Conservation (phyloP, 2,888 invertebrate species). For the Xiphydria camelus region DNA sequence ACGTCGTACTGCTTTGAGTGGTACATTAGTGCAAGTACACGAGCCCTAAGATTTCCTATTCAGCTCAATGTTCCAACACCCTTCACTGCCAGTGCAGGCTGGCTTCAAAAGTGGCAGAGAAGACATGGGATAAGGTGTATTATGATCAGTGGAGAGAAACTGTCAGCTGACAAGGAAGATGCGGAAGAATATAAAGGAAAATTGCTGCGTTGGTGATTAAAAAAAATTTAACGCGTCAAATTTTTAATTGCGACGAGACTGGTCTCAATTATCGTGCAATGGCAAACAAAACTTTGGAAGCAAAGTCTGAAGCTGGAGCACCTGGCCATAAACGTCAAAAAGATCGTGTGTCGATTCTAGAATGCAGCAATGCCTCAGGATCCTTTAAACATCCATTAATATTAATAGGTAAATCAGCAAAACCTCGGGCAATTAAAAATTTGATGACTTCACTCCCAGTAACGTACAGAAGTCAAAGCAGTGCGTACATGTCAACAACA, state of each 20-base stretch:
- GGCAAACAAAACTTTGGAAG: constrained; percentile 17
- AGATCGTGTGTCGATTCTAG: constrained; percentile 16
- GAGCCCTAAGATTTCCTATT: too few relatives aligned
- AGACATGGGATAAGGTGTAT: constrained; percentile 27
- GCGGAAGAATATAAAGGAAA: constrained; percentile 15
- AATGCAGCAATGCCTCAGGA: constrained; percentile 19
- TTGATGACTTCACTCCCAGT: constrained; percentile 18
- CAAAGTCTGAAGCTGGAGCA: constrained; percentile 13
- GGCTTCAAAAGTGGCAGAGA: constrained; percentile 32
- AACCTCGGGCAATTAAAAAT: constrained; percentile 20
- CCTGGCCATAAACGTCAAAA: constrained; percentile 20
- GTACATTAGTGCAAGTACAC: too few relatives aligned
- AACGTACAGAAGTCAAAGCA: constrained; percentile 19
- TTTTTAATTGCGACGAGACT: constrained; percentile 26
- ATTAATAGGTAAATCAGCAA: constrained; percentile 20
- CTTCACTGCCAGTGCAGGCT: constrained; percentile 14
- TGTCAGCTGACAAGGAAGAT: constrained; percentile 18
- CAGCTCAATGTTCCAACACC: constrained; percentile 15
- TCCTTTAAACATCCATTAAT: constrained; percentile 11
- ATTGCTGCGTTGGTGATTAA: constrained; percentile 8
- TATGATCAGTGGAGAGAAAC: constrained; percentile 22
- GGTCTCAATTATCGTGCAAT: constrained; percentile 21
- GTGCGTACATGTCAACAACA: constrained; percentile 16
- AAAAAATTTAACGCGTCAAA: constrained; percentile 10
- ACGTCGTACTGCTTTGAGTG: neutral